phyloP scores from a whole-genome alignment of 2,113 vertebrate species.

The Rana temporaria region DNA sequence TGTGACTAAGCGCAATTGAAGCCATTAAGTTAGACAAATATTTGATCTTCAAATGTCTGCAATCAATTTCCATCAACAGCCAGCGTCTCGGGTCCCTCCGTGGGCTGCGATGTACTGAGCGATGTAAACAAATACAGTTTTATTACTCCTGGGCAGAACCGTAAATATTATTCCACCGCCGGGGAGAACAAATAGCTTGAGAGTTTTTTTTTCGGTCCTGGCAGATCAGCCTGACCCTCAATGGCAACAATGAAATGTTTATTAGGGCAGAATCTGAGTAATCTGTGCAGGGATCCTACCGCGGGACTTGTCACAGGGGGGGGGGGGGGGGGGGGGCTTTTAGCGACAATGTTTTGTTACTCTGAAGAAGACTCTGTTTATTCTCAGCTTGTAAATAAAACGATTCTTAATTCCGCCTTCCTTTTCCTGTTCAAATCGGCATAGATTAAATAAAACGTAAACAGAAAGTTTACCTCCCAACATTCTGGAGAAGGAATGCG shows the following conservation, averaged over 20 bases:
- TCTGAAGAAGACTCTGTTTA: slow-evolving; percentile 11
- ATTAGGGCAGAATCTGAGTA: not conserved
- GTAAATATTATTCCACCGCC: slow-evolving; percentile 39
- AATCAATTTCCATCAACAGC: not conserved
- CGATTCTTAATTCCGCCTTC: not conserved
- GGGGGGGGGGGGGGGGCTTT: not conserved
- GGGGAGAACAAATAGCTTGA: slow-evolving; percentile 1
- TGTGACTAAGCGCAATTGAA: slow-evolving; percentile 11
- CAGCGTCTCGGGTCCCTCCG: slow-evolving; percentile 7
- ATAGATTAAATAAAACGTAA: too few species aligned
- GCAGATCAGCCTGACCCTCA: slow-evolving; percentile 19
- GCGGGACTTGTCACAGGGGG: not conserved
- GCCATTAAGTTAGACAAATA: slow-evolving; percentile 44
- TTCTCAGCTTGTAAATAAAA: slow-evolving; percentile 22
- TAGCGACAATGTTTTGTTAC: not conserved
- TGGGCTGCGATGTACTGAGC: not conserved
- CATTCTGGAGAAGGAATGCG: too few species aligned
- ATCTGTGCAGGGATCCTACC: not conserved
- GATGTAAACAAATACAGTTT: slow-evolving; percentile 16
- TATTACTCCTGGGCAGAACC: slow-evolving; percentile 19
- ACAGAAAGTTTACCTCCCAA: too few species aligned
- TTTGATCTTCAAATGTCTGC: slow-evolving; percentile 37
- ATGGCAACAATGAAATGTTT: slow-evolving; percentile 7
- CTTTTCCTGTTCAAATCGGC: not conserved
- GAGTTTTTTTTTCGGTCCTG: not conserved